phyloP scores from a whole-genome alignment of 2,797 vertebrate genomes.

The Pseudochirops cupreus region DNA sequence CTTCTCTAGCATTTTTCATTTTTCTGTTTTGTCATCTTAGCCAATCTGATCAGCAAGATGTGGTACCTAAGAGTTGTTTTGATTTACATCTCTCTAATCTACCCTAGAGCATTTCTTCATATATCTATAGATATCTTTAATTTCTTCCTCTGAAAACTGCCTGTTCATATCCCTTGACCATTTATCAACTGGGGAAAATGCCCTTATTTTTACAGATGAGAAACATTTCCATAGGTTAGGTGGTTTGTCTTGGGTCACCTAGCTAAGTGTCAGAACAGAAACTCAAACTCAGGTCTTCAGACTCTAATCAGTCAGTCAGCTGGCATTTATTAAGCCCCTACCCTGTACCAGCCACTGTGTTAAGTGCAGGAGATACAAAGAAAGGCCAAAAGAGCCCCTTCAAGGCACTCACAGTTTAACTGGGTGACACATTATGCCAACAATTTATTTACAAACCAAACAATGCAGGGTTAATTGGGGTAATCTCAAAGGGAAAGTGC shows the following conservation, averaged over 20 bases:
- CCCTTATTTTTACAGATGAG: neutral
- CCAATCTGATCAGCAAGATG: too few relatives aligned
- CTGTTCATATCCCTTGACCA: too few relatives aligned
- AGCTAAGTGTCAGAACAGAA: neutral
- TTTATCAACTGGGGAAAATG: too few relatives aligned
- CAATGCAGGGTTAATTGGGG: neutral
- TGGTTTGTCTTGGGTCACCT: neutral
- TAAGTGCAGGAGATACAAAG: neutral
- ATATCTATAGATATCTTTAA: too few relatives aligned
- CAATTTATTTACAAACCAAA: neutral
- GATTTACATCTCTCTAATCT: too few relatives aligned
- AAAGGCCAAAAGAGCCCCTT: neutral
- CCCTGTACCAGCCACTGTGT: neutral
- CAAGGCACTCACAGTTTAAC: neutral
- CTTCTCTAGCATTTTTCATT: too few relatives aligned
- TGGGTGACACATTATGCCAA: neutral
- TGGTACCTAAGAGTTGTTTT: too few relatives aligned
- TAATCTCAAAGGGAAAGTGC: neutral
- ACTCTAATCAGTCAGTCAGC: neutral
- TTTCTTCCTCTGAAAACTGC: too few relatives aligned
- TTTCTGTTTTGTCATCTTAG: too few relatives aligned
- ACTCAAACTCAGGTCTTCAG: neutral
- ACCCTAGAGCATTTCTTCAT: too few relatives aligned
- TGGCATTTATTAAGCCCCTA: neutral
- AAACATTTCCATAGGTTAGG: neutral